A percentile compares a stretch with the other conserved stretches of the same genome.
Evolutionary conservation across 2,113 vertebrate genomes (phyloP).

Genomic region (Larimichthys polyactis): DNA sequence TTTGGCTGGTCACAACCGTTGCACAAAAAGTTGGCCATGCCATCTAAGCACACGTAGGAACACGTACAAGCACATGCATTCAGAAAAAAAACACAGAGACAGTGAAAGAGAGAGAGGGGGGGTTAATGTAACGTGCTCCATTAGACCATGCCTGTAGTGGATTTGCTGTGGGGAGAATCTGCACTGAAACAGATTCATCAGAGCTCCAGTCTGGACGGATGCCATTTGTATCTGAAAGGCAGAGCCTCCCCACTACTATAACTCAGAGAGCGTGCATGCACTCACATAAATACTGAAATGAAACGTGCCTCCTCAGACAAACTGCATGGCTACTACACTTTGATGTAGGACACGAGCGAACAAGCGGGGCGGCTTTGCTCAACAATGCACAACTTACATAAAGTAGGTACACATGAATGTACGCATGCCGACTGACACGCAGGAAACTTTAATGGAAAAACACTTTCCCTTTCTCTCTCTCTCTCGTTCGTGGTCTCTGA

Average conservation of each 20-base stretch:
- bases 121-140: slow-evolving; percentile 37
- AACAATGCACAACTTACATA: slow-evolving; percentile 24
- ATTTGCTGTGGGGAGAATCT: slow-evolving; percentile 66
- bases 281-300: slow-evolving; percentile 59
- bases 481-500: not conserved
- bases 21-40: not conserved
- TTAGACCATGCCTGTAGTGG: slow-evolving; percentile 42
- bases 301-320: slow-evolving; percentile 47
- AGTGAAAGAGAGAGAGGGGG: not conserved
- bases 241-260: slow-evolving; percentile 41
- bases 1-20: not conserved
- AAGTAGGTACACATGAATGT: not conserved
- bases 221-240: slow-evolving; percentile 66
- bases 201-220: slow-evolving; percentile 59
- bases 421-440: not conserved
- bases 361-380: slow-evolving; percentile 14
- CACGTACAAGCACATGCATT: not conserved
- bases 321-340: slow-evolving; percentile 43
- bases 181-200: slow-evolving; percentile 68
- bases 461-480: slow-evolving; percentile 10
- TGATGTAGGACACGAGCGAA: slow-evolving; percentile 37
- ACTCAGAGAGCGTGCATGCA: slow-evolving; percentile 34
- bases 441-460: slow-evolving; percentile 40
- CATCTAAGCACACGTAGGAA: not conserved
- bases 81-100: not conserved